These are phyloP conservation scores for Iguana delicatissima DNA, from an alignment of 2,797 vertebrate species.

Conservation along the genomic window DNA sequence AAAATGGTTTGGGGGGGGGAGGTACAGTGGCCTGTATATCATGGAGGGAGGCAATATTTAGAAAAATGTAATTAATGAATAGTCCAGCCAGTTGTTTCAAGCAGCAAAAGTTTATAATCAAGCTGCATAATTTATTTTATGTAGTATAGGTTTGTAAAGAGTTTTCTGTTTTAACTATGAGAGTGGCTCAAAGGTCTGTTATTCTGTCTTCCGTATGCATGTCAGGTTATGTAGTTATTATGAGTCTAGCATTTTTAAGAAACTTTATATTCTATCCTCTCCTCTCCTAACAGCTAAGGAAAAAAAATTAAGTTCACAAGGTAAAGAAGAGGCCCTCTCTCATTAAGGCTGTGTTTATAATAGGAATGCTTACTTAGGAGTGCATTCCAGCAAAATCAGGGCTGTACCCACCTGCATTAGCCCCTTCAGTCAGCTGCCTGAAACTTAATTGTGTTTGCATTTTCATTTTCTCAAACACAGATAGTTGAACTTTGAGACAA, in stretches of 20 bases:
- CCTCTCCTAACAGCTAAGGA: neutral
- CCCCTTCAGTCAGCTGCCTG: slow-evolving; percentile 47
- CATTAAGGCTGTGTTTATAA: slow-evolving; percentile 14
- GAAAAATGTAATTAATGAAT: neutral
- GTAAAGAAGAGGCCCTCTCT: slow-evolving; percentile 22
- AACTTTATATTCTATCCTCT: neutral
- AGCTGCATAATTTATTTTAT: neutral
- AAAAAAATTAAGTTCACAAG: neutral
- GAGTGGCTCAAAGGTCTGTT: neutral
- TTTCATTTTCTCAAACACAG: slow-evolving; percentile 49
- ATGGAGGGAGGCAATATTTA: neutral
- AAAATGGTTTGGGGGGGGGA: neutral
- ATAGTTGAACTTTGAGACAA: slow-evolving; percentile 40
- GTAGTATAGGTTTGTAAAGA: neutral
- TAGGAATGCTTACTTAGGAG: slow-evolving; percentile 8
- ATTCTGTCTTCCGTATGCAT: neutral
- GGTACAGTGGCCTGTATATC: neutral
- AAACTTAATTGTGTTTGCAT: slow-evolving; percentile 35
- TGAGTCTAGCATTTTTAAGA: neutral
- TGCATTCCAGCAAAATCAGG: slow-evolving; percentile 24
- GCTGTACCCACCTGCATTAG: slow-evolving; percentile 29
- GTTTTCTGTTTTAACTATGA: neutral
- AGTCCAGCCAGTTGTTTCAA: neutral
- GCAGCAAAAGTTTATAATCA: neutral
- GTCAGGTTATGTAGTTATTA: neutral